Conservation (phyloP, 1,140 invertebrate genomes). For the Periplaneta americana region DNA sequence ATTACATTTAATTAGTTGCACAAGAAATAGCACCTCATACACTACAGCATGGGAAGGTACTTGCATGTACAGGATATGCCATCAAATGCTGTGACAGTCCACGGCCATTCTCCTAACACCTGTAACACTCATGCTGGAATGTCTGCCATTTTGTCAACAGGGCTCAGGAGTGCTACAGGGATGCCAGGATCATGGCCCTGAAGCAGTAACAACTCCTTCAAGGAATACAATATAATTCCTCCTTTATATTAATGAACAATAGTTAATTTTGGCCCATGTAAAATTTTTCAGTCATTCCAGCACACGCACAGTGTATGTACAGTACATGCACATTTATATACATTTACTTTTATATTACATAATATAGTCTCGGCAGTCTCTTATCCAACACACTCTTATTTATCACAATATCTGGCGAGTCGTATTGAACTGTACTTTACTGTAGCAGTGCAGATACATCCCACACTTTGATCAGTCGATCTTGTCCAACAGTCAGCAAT, state of each 20-base stretch:
- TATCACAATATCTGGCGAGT: not conserved
- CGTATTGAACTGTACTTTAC: constrained; percentile 17
- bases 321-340: not conserved
- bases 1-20: not conserved
- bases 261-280: not conserved
- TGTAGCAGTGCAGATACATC: constrained; percentile 57
- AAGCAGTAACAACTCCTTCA: no score
- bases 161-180: not conserved
- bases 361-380: not conserved
- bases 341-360: not conserved
- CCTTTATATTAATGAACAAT: not conserved
- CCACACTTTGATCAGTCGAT: constrained; percentile 90
- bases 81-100: not conserved
- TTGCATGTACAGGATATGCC: not conserved
- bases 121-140: not conserved
- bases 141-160: not conserved
- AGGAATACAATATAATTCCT: no score
- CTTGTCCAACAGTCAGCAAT: constrained; percentile 88
- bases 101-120: not conserved
- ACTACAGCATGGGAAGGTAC: not conserved
- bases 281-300: not conserved
- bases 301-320: not conserved
- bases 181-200: not conserved
- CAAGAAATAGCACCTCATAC: not conserved
- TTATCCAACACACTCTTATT: not conserved